A percentile compares a stretch with the other conserved stretches of the same genome.
These are phyloP conservation scores for Patella depressa DNA, from an alignment of 2,888 invertebrate genomes.

Conservation along the genomic window DNA sequence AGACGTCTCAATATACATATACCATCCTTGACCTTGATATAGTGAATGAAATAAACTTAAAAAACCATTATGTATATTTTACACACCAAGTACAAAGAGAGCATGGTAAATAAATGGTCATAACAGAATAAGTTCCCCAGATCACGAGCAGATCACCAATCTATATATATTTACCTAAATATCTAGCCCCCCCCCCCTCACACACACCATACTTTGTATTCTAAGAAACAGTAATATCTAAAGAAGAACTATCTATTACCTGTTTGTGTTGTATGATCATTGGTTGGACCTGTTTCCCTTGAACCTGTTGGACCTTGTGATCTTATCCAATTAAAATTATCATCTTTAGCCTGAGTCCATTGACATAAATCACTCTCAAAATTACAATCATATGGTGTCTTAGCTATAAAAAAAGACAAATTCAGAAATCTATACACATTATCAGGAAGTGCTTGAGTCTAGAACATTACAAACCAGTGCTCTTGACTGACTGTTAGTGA, in stretches of 20 bases:
- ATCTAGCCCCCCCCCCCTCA: no score
- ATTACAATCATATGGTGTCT: slow-evolving; percentile 56
- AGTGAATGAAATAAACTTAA: not conserved
- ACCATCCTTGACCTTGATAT: slow-evolving; percentile 59
- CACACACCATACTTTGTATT: no score
- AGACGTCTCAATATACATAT: slow-evolving; percentile 76
- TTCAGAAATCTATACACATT: not conserved
- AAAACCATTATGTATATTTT: no score
- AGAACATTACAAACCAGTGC: no score
- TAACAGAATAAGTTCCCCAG: no score
- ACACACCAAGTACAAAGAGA: no score
- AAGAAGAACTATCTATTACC: slow-evolving; percentile 32
- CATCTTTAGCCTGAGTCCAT: slow-evolving; percentile 50
- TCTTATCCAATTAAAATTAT: slow-evolving; percentile 60
- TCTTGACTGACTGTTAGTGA: no score
- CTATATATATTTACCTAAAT: no score
- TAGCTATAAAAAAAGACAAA: slow-evolving; percentile 36
- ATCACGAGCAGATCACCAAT: no score
- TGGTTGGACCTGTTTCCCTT: slow-evolving; percentile 53
- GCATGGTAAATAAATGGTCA: no score
- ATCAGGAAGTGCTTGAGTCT: no score
- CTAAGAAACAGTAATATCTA: no score
- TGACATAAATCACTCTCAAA: slow-evolving; percentile 60
- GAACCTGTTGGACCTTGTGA: slow-evolving; percentile 59
- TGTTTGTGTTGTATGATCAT: slow-evolving; percentile 62